phyloP scores from a whole-genome alignment of 2,888 invertebrate species.

The Himalopsyche japonica region DNA sequence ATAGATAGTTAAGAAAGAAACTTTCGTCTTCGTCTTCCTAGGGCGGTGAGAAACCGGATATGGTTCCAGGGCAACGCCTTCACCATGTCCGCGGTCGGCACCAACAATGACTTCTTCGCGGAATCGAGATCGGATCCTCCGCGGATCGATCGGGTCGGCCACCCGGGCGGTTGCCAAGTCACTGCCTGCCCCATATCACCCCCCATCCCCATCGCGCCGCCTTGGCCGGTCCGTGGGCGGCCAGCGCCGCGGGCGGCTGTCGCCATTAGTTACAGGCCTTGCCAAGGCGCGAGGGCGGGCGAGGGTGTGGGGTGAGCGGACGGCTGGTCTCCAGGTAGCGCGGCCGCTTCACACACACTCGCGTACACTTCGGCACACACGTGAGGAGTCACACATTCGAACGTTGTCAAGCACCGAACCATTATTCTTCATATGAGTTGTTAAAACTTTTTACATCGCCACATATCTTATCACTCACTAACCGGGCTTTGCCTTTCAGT shows the following conservation, averaged over 20 bases:
- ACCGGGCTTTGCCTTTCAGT: too few relatives aligned
- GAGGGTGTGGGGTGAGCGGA: slow-evolving; percentile 9
- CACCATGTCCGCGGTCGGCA: not conserved
- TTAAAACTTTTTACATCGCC: too few relatives aligned
- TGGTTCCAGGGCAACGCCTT: not conserved
- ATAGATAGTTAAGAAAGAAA: too few relatives aligned
- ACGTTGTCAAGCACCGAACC: not conserved
- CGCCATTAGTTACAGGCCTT: slow-evolving; percentile 38
- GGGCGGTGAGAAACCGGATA: too few relatives aligned
- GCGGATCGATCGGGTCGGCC: not conserved
- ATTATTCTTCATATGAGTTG: too few relatives aligned
- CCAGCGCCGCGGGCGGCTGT: slow-evolving; percentile 36
- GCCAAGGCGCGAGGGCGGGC: slow-evolving; percentile 9
- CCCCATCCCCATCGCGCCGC: not conserved
- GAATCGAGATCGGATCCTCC: not conserved
- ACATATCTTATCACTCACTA: too few relatives aligned
- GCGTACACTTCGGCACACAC: slow-evolving; percentile 10
- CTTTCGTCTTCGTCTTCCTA: too few relatives aligned
- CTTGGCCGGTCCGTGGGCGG: slow-evolving; percentile 24
- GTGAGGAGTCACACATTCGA: not conserved
- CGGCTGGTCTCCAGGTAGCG: slow-evolving; percentile 23
- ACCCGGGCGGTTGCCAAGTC: not conserved
- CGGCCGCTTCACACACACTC: slow-evolving; percentile 31
- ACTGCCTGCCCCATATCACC: not conserved
- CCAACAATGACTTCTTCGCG: not conserved